Evolutionary conservation across 2,797 vertebrate genomes (phyloP).

Genomic region (Myotis pilosus): DNA sequence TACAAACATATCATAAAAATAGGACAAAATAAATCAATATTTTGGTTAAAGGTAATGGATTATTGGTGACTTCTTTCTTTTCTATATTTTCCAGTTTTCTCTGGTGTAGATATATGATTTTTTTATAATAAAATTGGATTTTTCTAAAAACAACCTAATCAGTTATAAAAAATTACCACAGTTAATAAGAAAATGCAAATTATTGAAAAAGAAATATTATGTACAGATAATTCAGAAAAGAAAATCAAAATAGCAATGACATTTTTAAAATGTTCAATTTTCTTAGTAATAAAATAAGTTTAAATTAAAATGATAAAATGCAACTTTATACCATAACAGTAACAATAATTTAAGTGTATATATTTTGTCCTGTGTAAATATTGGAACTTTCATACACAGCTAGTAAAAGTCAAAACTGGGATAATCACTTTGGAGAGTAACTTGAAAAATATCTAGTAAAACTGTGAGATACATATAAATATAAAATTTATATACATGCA

Average conservation of each 20-base stretch:
- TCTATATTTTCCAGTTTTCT: slow-evolving; percentile 32
- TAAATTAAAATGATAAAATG: slow-evolving; percentile 40
- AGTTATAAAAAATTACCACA: neutral
- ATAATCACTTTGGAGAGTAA: neutral
- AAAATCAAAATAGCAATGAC: neutral
- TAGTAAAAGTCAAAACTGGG: neutral
- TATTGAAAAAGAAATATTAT: neutral
- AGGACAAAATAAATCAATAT: neutral
- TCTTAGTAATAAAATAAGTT: slow-evolving; percentile 6
- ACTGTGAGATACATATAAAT: neutral
- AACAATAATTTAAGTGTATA: neutral
- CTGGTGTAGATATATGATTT: neutral
- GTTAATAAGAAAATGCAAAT: slow-evolving; percentile 15
- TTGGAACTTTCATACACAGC: neutral
- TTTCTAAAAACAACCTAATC: slow-evolving; percentile 18
- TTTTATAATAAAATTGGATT: neutral
- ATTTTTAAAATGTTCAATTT: neutral
- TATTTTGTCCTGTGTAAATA: neutral
- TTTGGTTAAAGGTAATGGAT: neutral
- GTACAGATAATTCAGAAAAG: slow-evolving; percentile 10
- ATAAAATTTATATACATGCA: neutral
- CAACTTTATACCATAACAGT: neutral
- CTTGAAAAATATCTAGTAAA: slow-evolving; percentile 43
- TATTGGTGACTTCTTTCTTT: slow-evolving; percentile 1
- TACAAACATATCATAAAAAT: slow-evolving; percentile 7